Evolutionary conservation across 2,797 vertebrate genomes (phyloP), one percentile per base, ranked within the genome.

Genomic region (Neostethus bicornis): DNA sequence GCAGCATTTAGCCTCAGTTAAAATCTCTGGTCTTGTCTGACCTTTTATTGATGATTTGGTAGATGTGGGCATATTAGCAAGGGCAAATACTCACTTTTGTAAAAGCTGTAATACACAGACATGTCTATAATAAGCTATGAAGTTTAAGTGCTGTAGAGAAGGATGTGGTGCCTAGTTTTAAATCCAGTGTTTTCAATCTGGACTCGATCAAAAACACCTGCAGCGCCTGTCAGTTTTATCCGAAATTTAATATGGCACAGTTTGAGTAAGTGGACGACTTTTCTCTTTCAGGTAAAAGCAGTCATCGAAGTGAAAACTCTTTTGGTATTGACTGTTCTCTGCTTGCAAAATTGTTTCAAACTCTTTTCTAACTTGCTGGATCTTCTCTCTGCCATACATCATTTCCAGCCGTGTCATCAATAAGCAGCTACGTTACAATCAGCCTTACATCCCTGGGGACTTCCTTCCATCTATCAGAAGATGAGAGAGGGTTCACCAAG

Each of bases 361-460:
- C 45, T 68, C 38, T 73, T 76, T 75, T 66, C 59, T 58, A 80
- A 76, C 75, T 87, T 64, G 48, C 57, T 75, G 35, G 60, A 41
- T 44, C 49, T 50, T 57, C 46, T 32, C 28, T 46, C 60, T 19
- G 13, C 66, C 59, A 85, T 85, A 79, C 59, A 88, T 90, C 86
- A 85, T 70, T 60, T 65, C 51, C 55, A 59, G 55, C 69, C 41
- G 31, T 73, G 81, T 86, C 75, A 77, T 84, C 85, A 90, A 88
- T 89, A 87, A 88, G 70, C 83, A 81, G 13, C 70, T 23, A 51
- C 68, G 84, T 86, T 83, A 86, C 88, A 90, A 90, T 90, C 85
- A 87, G 68, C 68, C 65, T 66, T 58, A 46, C 53, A 37, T 80
- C 85, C 68, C 78, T 6, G 24, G 79, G 80, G 85, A 88, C 74